Evolutionary conservation across 2,113 vertebrate species (phyloP).

Genomic region (Urocolius indicus): DNA sequence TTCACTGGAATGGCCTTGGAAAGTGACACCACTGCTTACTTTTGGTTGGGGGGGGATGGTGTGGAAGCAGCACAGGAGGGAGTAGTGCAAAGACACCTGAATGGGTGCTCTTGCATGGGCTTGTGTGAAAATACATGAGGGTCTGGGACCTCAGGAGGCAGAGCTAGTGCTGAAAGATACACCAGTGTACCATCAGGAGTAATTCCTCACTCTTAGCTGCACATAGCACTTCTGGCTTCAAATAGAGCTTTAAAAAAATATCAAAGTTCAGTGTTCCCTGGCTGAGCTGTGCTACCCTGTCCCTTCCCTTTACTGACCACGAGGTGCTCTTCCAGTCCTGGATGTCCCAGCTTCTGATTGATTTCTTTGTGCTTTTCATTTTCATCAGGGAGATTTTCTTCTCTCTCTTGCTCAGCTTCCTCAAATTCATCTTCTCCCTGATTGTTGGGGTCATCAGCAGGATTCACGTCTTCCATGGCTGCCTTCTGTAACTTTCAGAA

Average conservation of each 20-base stretch:
- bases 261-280: background rate
- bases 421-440: slow-evolving; percentile 99
- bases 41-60: background rate
- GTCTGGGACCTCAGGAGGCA: background rate
- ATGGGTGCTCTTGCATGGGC: too few species aligned
- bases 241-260: background rate
- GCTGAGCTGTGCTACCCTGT: background rate
- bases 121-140: background rate
- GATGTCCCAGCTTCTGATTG: slow-evolving; percentile 66
- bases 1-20: background rate
- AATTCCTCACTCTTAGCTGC: background rate
- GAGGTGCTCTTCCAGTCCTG: slow-evolving; percentile 87
- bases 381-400: slow-evolving; percentile 78
- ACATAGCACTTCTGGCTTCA: background rate
- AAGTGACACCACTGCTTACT: background rate
- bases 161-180: background rate
- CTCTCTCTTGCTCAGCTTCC: slow-evolving; percentile 90
- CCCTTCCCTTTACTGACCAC: slow-evolving; percentile 80
- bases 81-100: background rate
- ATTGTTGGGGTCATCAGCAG: slow-evolving; percentile 96
- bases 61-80: background rate
- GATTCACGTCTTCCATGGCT: slow-evolving; percentile 86
- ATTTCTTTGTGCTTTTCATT: slow-evolving; percentile 75
- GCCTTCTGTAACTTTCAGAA: slow-evolving; percentile 75
- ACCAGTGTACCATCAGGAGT: background rate